Conservation (phyloP, 2,888 invertebrate species). For the Eustalomyia histrio region DNA sequence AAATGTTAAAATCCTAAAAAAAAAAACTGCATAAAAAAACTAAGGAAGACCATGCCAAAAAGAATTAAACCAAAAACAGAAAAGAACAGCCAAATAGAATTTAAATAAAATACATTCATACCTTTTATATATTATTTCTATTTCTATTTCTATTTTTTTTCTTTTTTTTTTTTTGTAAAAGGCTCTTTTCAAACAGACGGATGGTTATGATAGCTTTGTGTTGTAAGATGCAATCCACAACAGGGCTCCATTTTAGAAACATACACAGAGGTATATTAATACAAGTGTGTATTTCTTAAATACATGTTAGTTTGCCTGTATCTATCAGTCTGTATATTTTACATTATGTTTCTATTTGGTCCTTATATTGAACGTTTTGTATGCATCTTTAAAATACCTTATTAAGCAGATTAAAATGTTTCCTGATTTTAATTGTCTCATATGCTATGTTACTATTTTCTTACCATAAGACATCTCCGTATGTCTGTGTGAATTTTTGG, state of each 20-base stretch:
- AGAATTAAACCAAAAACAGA: not conserved
- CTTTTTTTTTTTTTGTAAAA: not conserved
- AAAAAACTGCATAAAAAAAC: not conserved
- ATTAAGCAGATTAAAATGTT: constrained; percentile 79
- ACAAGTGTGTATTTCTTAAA: not conserved
- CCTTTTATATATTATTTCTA: not conserved
- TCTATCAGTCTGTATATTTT: not conserved
- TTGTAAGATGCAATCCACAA: constrained; percentile 1
- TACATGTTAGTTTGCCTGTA: not conserved
- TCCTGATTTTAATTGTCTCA: constrained; percentile 78
- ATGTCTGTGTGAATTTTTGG: not conserved
- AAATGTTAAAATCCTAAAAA: not conserved
- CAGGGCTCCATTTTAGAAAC: not conserved
- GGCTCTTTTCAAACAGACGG: constrained; percentile 20
- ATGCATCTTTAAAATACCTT: constrained; percentile 70
- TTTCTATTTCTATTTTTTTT: not conserved
- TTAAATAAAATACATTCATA: not conserved
- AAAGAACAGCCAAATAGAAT: not conserved
- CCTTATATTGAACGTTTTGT: not conserved
- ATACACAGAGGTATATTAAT: too few species aligned
- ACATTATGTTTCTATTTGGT: not conserved
- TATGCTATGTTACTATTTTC: constrained; percentile 22
- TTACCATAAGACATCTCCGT: constrained; percentile 12
- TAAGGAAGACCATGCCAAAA: not conserved
- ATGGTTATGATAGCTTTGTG: constrained; percentile 30